Percentiles rank a stretch among this genome's conserved stretches.
Conservation (phyloP, 1,140 invertebrate genomes). For the Cyrtorhinus lividipennis region DNA sequence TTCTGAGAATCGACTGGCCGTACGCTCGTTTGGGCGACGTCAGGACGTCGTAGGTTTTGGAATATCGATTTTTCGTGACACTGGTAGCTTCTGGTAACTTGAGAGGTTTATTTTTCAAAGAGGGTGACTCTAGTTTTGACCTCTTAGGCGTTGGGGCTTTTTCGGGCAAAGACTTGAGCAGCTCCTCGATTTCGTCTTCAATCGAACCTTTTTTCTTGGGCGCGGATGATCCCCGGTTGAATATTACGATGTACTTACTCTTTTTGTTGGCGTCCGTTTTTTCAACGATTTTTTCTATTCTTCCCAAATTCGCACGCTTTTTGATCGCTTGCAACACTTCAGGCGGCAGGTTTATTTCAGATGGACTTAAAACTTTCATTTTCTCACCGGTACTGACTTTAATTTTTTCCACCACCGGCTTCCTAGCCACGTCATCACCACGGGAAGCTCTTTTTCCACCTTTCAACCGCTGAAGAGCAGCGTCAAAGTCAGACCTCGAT, state of each 20-base stretch:
- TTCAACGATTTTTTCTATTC: neutral
- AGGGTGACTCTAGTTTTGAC: neutral
- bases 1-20: no score
- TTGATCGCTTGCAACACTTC: neutral
- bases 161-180: neutral
- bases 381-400: no score
- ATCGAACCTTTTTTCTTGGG: neutral
- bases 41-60: no score
- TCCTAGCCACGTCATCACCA: neutral
- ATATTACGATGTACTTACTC: neutral
- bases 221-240: neutral
- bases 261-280: neutral
- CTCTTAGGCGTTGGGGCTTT: neutral
- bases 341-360: neutral
- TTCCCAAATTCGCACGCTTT: neutral
- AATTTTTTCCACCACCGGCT: neutral
- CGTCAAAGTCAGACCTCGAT: no score
- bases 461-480: no score
- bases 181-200: neutral
- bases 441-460: neutral
- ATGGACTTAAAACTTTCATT: neutral
- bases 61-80: no score
- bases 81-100: no score
- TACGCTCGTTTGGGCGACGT: no score
- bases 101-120: no score